Base-by-base conservation (phyloP, 1,140 invertebrate genomes). In the Lordiphosa collinella region DNA sequence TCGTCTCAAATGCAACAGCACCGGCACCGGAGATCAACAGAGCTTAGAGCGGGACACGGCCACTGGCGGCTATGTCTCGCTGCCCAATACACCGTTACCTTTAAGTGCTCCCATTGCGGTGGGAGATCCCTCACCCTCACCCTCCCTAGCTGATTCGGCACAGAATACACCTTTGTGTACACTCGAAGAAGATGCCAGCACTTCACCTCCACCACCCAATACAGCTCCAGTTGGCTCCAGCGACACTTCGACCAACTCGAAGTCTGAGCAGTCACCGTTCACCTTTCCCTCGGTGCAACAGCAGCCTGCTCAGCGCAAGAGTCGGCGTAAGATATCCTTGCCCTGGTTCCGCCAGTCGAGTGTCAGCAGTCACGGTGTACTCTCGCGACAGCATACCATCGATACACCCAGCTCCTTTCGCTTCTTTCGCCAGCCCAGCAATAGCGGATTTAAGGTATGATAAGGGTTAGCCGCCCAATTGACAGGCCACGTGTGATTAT, bases 271-370 rank as follows among this genome's bases (percentile, higher is more conserved):
- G 34, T 88, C 79, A 32, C 80, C 76, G 44, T 82, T 76, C 74
- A 78, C 82, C 74, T 82, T 86, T 58, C 75, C 85, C 18, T 53
- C 53, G n/a, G 70, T 70, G 41, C 48, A 13, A 32, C 52, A 50
- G 47, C 57, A 37, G 8, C 91, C 92, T 79, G 90, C 89, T 56
- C 92, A 93, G 87, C 63, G 79, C 0, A 95, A 95, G 85, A 92
- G 92, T 59, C 92, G 94, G 44, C 92, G 95, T 54, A 97, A 96
- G 90, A 96, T 96, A 68, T 96, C 95, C 36, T 90, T 96, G 76
- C 95, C 95, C 37, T 97, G 95, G 95, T 96, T 96, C 89, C 91
- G 94, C 40, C 94, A 96, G 89, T 92, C 91, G 53, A 95, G 94
- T 25, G 92, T 94, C 56, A 91, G 91, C 73, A 91, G 92, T 63